Base-by-base conservation (phyloP, 2,888 invertebrate genomes). In the Nomada fucata region DNA sequence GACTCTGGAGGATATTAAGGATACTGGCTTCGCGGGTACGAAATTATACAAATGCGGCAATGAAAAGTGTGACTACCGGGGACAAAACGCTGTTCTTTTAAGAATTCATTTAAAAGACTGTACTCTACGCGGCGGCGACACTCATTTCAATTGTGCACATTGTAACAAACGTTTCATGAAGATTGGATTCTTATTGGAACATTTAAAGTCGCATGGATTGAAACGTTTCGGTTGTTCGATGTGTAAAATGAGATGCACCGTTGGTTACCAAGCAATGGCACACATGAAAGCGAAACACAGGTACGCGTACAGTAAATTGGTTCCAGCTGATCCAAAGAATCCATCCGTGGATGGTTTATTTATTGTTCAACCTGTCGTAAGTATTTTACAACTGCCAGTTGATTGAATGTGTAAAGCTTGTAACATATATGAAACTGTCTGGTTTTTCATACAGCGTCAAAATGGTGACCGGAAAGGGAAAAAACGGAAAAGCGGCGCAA, bases 161-260 rank as follows among this genome's bases (percentile, higher is more conserved):
- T 96, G 96, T 87, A 93, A 91, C 0, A 94, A 94, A 83, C 86
- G 89, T 9, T 94, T 95, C 67, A 94, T 94, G 77, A 94, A 93
- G 61, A 86, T 93, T 1, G 90, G 92, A 1, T 94, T 94, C 55
- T 92, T 96, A 26, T 88, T 95, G 15, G 95, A 95, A 9, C 96
- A 97, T 89, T 91, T 96, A 20, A 95, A 94, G 83, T 90, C 93
- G 2, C 97, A 97, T 83, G 96, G 95, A 0, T 91, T 94, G 0
- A 94, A 95, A 85, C 93, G 95, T 13, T 96, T 95, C 82, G 94
- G 94, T 13, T 97, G 97, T 88, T 94, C 95, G 7, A 68, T 96
- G 42, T 97, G 97, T 89, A 91, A 94, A 55, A 91, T 94, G 42
- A 89, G 92, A 42, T 93, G 89, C 59, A 81, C 92, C 0, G 81